A percentile compares a stretch with the other conserved stretches of the same genome.
Conservation (phyloP, 2,113 vertebrate species). For the Elachura formosa region DNA sequence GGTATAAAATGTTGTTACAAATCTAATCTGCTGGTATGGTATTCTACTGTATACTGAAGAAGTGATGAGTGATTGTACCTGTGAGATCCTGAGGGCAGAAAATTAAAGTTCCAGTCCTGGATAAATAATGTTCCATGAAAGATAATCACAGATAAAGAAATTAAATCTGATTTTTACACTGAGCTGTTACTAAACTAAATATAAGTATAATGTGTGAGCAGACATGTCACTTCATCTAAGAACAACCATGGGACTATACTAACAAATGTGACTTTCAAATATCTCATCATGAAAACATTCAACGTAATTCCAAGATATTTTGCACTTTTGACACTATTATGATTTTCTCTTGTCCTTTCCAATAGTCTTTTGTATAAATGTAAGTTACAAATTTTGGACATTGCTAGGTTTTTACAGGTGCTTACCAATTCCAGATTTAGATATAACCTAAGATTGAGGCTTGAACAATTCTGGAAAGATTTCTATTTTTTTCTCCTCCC, state of each 20-base stretch:
- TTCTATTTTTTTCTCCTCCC: neutral
- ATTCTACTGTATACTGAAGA: neutral
- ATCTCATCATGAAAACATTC: neutral
- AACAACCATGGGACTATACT: neutral
- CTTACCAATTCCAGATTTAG: neutral
- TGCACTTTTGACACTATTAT: neutral
- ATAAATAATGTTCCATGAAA: neutral
- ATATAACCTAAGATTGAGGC: fast-evolving
- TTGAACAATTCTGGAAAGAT: neutral
- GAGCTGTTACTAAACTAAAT: neutral
- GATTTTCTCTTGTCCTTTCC: neutral
- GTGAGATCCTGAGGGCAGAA: neutral
- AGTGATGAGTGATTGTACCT: neutral
- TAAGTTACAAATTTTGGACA: neutral
- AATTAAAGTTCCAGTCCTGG: neutral
- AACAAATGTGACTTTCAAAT: neutral
- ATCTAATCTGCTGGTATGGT: neutral
- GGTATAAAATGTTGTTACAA: neutral
- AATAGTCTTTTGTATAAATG: neutral
- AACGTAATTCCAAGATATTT: neutral
- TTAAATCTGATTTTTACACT: neutral
- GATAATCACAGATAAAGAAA: neutral
- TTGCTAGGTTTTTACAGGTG: neutral
- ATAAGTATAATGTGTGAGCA: neutral
- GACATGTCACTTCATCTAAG: neutral